These are phyloP conservation scores for Drosophila albomicans DNA, from an alignment of 1,140 invertebrate species.

Conservation along the genomic window DNA sequence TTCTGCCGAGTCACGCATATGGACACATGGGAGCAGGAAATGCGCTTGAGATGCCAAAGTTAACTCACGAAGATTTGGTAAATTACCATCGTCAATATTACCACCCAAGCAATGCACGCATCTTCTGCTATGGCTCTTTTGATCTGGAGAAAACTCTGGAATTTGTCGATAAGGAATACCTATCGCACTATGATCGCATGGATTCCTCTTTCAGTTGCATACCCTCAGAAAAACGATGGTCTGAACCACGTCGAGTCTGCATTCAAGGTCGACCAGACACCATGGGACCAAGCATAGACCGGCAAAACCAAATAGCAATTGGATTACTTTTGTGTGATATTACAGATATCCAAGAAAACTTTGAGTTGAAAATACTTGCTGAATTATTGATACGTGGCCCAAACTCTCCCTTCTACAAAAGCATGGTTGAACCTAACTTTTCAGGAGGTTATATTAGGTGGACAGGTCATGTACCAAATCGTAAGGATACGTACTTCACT, in stretches of 20 bases:
- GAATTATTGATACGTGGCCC: slow-evolving; percentile 93
- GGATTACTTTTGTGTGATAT: slow-evolving; percentile 92
- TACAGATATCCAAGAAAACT: slow-evolving; percentile 91
- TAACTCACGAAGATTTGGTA: slow-evolving; percentile 92
- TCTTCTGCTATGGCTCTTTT: slow-evolving; percentile 97
- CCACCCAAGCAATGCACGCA: slow-evolving; percentile 95
- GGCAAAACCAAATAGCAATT: slow-evolving; percentile 93
- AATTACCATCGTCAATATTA: slow-evolving; percentile 95
- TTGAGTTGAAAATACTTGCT: slow-evolving; percentile 91
- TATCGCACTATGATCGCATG: slow-evolving; percentile 87
- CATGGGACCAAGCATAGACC: slow-evolving; percentile 90
- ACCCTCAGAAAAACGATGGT: slow-evolving; percentile 91
- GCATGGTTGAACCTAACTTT: slow-evolving; percentile 93
- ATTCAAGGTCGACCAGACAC: slow-evolving; percentile 91
- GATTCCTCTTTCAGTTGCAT: slow-evolving; percentile 88
- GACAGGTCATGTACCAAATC: slow-evolving; percentile 89
- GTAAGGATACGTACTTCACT: slow-evolving; percentile 92
- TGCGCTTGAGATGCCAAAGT: slow-evolving; percentile 93
- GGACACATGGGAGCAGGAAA: slow-evolving; percentile 94
- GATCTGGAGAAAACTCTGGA: slow-evolving; percentile 92
- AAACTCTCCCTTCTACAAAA: slow-evolving; percentile 95
- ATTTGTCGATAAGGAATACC: slow-evolving; percentile 91
- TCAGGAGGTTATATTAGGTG: slow-evolving; percentile 91
- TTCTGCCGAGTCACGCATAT: slow-evolving; percentile 95
- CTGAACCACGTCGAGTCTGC: slow-evolving; percentile 86